A percentile compares a stretch with the other conserved stretches of the same genome.
Conservation (phyloP, 2,113 vertebrate genomes). For the Dicerorhinus sumatrensis region DNA sequence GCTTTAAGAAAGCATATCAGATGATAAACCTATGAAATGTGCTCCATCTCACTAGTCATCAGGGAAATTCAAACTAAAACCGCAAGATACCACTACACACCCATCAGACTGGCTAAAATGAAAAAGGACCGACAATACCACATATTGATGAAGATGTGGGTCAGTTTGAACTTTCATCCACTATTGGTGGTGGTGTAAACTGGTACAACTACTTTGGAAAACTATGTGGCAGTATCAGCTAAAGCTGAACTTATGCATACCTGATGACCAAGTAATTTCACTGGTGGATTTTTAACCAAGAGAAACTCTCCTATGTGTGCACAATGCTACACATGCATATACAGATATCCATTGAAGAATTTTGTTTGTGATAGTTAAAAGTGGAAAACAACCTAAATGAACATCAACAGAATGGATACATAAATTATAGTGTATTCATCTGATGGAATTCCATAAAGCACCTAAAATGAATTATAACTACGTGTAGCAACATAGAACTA, state of each 20-base stretch:
- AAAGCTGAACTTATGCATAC: not conserved
- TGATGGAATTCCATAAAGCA: conserved; percentile 3
- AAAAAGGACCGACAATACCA: not conserved
- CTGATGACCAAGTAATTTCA: not conserved
- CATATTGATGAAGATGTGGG: not conserved
- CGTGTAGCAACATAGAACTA: not conserved
- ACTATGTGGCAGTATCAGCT: not conserved
- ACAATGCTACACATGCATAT: not conserved
- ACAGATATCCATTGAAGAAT: not conserved
- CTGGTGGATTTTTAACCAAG: conserved; percentile 28
- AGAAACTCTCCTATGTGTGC: not conserved
- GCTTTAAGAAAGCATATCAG: conserved; percentile 34
- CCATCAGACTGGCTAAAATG: not conserved
- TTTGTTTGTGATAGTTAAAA: conserved; percentile 49
- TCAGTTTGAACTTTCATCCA: not conserved
- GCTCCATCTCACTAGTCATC: not conserved
- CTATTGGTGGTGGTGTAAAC: not conserved
- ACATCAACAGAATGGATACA: conserved; percentile 23
- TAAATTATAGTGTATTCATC: conserved; percentile 40
- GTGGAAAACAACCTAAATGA: conserved; percentile 22
- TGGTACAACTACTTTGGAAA: not conserved
- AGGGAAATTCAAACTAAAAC: conserved; percentile 38
- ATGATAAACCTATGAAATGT: conserved; percentile 22
- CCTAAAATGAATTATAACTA: conserved; percentile 54
- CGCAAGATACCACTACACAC: not conserved